Evolutionary conservation across 1,140 invertebrate species (phyloP), one percentile per base, ranked within the genome.

Genomic region (Temnothorax curvispinosus): DNA sequence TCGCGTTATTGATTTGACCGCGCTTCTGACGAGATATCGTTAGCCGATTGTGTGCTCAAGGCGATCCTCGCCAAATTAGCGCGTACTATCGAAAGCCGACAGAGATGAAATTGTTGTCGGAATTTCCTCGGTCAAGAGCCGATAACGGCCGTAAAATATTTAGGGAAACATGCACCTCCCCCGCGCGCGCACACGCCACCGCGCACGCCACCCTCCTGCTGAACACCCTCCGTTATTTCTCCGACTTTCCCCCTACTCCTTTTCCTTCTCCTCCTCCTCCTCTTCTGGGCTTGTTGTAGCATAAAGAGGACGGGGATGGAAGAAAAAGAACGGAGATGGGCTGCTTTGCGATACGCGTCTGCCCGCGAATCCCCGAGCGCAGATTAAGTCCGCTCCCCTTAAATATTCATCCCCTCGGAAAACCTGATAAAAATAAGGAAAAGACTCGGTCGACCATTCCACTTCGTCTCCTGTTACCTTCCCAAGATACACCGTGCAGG

Each of bases 351-450:
- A 94, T 93, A 93, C 91, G 92, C 91, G 89, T 91, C 90, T 92
- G 90, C 90, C 80, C 88, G 90, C 90, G 93, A 94, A 93, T 94
- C 93, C 93, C 94, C 85, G 89, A 93, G 93, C 94, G 93, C 92
- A 94, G 94, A 94, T 94, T 94, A 94, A 94, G 93, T 93, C 92
- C 88, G 92, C 88, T 90, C 86, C 90, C 90, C 93, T 94, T 94
- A 94, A 94, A 94, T 94, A 94, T 94, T 94, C 94, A 94, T 94
- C 92, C 90, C 92, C 90, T 93, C 85, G 91, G 93, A 94, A 94
- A 94, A 92, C 90, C 90, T 92, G 94, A 94, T 94, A 94, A 94
- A 94, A 94, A 94, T 93, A 92, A 93, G 89, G 87, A 91, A 93
- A 90, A 91, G 89, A 71, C 86, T 87, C 65, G 77, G 35, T 52